A percentile compares a stretch with the other conserved stretches of the same genome.
Conservation (phyloP, 2,113 vertebrate species). For the Myrmophylax atrothorax region DNA sequence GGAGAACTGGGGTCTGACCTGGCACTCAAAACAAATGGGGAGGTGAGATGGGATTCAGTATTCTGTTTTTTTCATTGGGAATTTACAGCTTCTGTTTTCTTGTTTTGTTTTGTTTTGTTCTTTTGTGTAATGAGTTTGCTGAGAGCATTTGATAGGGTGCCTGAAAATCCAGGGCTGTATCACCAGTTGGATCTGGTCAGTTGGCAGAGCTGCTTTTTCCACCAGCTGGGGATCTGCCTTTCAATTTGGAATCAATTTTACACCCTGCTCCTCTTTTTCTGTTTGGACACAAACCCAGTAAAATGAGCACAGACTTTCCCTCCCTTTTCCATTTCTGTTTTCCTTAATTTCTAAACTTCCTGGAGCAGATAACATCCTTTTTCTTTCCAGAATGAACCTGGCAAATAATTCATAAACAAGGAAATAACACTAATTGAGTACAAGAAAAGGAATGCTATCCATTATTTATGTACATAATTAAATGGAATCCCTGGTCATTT, state of each 20-base stretch:
- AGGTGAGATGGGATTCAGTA: background rate
- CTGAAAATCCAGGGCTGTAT: background rate
- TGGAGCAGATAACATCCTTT: background rate
- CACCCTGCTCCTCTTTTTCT: background rate
- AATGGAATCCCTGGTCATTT: background rate
- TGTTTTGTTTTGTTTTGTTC: background rate
- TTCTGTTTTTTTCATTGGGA: background rate
- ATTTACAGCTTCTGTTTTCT: background rate
- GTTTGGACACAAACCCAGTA: background rate
- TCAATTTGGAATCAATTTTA: constrained; percentile 1
- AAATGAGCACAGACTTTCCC: background rate
- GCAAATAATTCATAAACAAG: background rate
- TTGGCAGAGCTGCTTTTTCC: background rate
- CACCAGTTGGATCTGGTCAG: background rate
- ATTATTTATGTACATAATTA: constrained; percentile 19
- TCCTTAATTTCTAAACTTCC: background rate
- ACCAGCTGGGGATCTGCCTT: constrained; percentile 1
- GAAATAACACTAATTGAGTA: background rate
- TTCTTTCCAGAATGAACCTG: background rate
- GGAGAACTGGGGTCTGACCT: background rate
- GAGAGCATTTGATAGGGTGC: background rate
- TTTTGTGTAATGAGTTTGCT: background rate
- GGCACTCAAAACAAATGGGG: background rate
- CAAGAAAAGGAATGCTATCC: background rate
- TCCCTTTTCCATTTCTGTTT: background rate